phyloP scores from a whole-genome alignment of 2,797 vertebrate genomes.

The Centropyge bicolor region DNA sequence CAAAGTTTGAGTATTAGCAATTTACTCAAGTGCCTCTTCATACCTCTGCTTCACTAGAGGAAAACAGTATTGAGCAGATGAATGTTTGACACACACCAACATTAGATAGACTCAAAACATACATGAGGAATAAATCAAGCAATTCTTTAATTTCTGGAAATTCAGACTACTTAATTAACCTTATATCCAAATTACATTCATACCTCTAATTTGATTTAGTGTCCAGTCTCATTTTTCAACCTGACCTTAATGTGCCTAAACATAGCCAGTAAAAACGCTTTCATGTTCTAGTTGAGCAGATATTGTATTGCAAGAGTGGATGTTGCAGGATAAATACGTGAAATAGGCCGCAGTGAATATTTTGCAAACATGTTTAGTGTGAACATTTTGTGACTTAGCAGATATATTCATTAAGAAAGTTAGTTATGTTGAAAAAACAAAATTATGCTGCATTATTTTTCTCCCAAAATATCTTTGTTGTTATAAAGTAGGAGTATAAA shows the following conservation, averaged over 20 bases:
- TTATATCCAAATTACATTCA: too few relatives aligned
- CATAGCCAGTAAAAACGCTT: fast-evolving
- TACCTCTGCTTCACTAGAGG: background rate
- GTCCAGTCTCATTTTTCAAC: too few relatives aligned
- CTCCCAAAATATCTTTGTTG: background rate
- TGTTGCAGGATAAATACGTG: background rate
- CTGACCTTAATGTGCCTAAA: background rate
- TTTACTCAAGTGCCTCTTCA: background rate
- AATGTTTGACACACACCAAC: background rate
- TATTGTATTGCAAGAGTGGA: background rate
- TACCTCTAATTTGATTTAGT: too few relatives aligned
- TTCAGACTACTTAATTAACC: too few relatives aligned
- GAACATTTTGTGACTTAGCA: background rate
- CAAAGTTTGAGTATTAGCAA: background rate
- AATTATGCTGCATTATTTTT: background rate
- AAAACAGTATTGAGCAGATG: background rate
- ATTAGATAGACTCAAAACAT: background rate
- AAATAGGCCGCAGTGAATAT: background rate
- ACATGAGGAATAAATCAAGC: too few relatives aligned
- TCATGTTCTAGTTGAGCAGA: background rate
- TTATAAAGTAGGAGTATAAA: background rate
- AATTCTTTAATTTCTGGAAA: too few relatives aligned
- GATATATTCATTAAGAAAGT: background rate
- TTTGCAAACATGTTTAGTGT: background rate
- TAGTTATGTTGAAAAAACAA: background rate